Base-by-base conservation (phyloP, 2,888 invertebrate species). In the Melanchra persicariae region DNA sequence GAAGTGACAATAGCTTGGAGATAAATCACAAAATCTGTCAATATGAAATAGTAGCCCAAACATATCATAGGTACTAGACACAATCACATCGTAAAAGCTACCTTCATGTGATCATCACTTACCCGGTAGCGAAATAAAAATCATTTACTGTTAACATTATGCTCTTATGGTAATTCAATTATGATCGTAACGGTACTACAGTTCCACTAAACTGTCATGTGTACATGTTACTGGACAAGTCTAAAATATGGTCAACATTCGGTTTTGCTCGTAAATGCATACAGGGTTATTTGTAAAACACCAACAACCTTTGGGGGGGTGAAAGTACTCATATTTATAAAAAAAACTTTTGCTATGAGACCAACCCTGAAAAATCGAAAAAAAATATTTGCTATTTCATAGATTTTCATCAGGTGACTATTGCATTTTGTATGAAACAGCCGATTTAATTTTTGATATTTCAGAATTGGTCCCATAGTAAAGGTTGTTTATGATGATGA, bases 131-230 rank as follows among this genome's bases (percentile, higher is more conserved):
- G 37, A 77, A 77, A 78, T 77, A 79, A 83, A 76, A 74, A 55
- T 52, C 47, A 61, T 79, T 77, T 72, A 77, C 84, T 82, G 73
- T 80, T 83, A 79, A 79, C 72, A 77, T 82, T 63, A 77, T 77
- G 77, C 69, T 77, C 74, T 81, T 79, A 85, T 85, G 84, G 85
- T 85, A 85, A 85, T 85, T 85, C 82, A 85, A 84, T 85, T 79
- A 85, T 68, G 65, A 58, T 70, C 34, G 62, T 81, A 85, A 81
- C 86, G 82, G 85, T 79, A 77, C 70, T 57, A 12, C 12, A 77
- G 73, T 68, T 82, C 61, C 54, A 77, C 82, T 78, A 63, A 68
- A 82, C 45, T 73, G 84, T 82, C 85, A 70, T 64, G 57, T 68
- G 75, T 17, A 17, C 30, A 24, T 77, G 74, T 75, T 62, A 40